Base-by-base conservation (phyloP, 2,888 invertebrate genomes). In the Mongoloraphidia duomilia region DNA sequence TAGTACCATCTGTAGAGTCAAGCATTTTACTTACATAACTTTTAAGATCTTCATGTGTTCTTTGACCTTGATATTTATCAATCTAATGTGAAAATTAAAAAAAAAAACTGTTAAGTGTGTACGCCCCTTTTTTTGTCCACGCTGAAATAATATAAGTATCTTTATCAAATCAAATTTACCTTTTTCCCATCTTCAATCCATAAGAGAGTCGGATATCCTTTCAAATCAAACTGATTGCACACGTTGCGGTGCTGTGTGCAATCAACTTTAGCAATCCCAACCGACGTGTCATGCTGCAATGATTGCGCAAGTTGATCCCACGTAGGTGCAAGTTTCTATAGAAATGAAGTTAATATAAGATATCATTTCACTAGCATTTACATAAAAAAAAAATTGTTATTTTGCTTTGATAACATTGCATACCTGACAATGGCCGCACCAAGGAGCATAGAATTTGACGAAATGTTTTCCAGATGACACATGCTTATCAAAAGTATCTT, bases 361-460 rank as follows among this genome's bases (percentile, higher is more conserved):
- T 37, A 46, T 51, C 38, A 49, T 46, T 62, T 50, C 39, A 50
- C 11, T 13, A 41, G 40, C 39, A 38, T 40, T 12, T 14, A 44
- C 44, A 51, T 49, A 46, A 49, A 40, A 13, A 46, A 46, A 42
- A 3, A 50, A 33, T 35, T 26, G 36, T 14, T 14, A 47, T 47
- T 38, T 48, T 47, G 46, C 44, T 42, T 35, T n/a, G 14, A 26
- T 13, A 42, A n/a, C 11, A 47, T 45, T 41, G 46, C 45, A 58
- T 68, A 84, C 84, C 74, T 84, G 86, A 59, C 91, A 92, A 59
- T 87, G 85, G 49, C 83, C 77, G 65, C 93, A 93, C 93, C 93
- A 93, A 0, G 93, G 91, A 1, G 88, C 88, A 69, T 84, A 94
- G 66, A 93, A 93, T 70, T 92, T 90, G 5, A 94, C 74, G 63